A percentile compares a stretch with the other conserved stretches of the same genome.
Conservation (phyloP, 2,888 invertebrate species). For the Drosophila phalerata region DNA sequence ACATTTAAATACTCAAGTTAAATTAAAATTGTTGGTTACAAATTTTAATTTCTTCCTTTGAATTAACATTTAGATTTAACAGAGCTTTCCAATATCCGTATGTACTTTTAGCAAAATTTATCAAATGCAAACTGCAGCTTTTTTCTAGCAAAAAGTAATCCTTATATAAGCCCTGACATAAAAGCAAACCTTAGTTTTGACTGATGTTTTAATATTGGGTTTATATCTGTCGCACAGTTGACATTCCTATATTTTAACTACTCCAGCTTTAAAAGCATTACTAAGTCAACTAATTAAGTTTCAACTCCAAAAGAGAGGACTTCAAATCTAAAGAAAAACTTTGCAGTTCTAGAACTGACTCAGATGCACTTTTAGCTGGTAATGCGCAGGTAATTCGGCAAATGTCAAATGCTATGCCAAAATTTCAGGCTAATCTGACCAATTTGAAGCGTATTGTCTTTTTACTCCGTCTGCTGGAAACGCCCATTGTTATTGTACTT, state of each 20-base stretch:
- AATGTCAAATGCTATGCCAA: constrained; percentile 72
- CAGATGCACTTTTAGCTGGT: constrained; percentile 44
- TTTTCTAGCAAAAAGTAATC: not conserved
- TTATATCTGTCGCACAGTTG: not conserved
- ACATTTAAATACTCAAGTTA: too few species aligned
- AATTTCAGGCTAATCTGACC: constrained; percentile 73
- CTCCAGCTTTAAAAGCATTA: constrained; percentile 40
- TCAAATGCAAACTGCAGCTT: too few species aligned
- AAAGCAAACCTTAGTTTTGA: not conserved
- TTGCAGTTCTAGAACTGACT: constrained; percentile 7
- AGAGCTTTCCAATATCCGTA: too few species aligned
- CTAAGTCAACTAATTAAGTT: constrained; percentile 69
- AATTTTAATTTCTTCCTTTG: too few species aligned
- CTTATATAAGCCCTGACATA: not conserved
- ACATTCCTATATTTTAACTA: constrained; percentile 3
- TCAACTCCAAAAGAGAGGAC: constrained; percentile 13
- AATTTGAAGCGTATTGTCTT: constrained; percentile 81
- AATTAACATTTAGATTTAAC: too few species aligned
- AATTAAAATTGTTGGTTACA: too few species aligned
- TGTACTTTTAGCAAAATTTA: too few species aligned
- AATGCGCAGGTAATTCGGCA: constrained; percentile 69
- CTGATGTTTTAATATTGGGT: not conserved
- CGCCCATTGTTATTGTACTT: constrained; percentile 37
- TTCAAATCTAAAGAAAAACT: constrained; percentile 7
- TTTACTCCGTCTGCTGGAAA: constrained; percentile 19